Percentiles rank a stretch among this genome's conserved stretches.
These are phyloP conservation scores for Limnothrissa miodon DNA, from an alignment of 2,113 vertebrate genomes.

Conservation along the genomic window DNA sequence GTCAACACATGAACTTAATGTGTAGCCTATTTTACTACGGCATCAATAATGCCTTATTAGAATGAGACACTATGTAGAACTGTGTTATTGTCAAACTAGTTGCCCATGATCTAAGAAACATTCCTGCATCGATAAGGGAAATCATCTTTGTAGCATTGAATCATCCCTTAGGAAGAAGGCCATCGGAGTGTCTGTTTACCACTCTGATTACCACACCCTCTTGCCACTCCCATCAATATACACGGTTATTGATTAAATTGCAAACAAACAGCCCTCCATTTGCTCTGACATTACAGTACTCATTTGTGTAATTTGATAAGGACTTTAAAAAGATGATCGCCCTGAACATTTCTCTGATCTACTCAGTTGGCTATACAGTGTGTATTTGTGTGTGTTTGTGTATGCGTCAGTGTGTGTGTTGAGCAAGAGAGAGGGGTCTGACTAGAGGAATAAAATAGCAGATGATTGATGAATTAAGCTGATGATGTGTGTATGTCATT, in stretches of 20 bases:
- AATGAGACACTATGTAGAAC: too few relatives aligned
- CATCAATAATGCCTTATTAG: too few relatives aligned
- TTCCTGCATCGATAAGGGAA: too few relatives aligned
- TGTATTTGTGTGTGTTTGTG: conserved; percentile 14
- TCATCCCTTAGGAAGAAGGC: too few relatives aligned
- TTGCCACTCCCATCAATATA: background rate
- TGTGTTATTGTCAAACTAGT: too few relatives aligned
- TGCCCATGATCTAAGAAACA: too few relatives aligned
- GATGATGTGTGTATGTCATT: background rate
- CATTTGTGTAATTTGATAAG: conserved; percentile 52
- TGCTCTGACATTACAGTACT: conserved; percentile 35
- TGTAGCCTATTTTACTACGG: too few relatives aligned
- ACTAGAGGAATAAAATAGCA: background rate
- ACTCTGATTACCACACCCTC: background rate
- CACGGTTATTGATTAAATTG: background rate
- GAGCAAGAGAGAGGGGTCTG: background rate
- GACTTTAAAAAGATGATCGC: conserved; percentile 27
- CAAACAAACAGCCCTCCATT: background rate
- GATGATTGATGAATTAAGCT: background rate
- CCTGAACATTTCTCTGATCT: conserved; percentile 27
- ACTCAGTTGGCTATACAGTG: conserved; percentile 28
- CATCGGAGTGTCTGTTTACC: background rate
- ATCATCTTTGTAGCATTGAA: too few relatives aligned
- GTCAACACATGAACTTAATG: too few relatives aligned
- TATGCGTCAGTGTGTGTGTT: background rate